Evolutionary conservation across 2,113 vertebrate genomes (phyloP).

Genomic region (Egretta garzetta): DNA sequence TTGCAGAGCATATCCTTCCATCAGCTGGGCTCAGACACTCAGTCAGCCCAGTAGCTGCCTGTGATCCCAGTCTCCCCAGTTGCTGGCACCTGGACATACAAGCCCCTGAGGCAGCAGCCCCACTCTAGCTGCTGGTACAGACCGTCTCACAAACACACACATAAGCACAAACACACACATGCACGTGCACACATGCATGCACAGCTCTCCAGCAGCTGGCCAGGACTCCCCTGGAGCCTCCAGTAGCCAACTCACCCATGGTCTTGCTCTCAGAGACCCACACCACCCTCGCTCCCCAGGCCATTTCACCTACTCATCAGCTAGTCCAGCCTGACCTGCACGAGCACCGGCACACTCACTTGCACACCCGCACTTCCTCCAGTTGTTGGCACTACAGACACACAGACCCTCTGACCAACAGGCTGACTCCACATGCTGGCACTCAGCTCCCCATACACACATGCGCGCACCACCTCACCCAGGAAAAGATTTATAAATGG

Average conservation of each 20-base stretch:
- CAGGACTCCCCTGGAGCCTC: not conserved
- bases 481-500: not conserved
- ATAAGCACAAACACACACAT: not conserved
- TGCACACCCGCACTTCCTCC: accelerated
- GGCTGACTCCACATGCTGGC: not conserved
- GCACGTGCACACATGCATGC: accelerated
- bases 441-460: not conserved
- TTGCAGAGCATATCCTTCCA: not conserved
- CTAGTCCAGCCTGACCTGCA: not conserved
- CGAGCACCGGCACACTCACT: not conserved
- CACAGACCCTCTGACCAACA: not conserved
- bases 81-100: not conserved
- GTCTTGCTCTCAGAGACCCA: not conserved
- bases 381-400: not conserved
- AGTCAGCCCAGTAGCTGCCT: not conserved
- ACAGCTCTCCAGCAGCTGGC: not conserved
- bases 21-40: not conserved
- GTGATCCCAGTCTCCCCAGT: not conserved
- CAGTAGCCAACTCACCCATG: not conserved
- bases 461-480: not conserved
- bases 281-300: not conserved
- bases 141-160: not conserved
- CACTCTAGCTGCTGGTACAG: not conserved
- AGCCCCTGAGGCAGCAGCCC: not conserved
- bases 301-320: not conserved